Base-by-base conservation (phyloP, 2,888 invertebrate species). In the Thymelicus lineola region DNA sequence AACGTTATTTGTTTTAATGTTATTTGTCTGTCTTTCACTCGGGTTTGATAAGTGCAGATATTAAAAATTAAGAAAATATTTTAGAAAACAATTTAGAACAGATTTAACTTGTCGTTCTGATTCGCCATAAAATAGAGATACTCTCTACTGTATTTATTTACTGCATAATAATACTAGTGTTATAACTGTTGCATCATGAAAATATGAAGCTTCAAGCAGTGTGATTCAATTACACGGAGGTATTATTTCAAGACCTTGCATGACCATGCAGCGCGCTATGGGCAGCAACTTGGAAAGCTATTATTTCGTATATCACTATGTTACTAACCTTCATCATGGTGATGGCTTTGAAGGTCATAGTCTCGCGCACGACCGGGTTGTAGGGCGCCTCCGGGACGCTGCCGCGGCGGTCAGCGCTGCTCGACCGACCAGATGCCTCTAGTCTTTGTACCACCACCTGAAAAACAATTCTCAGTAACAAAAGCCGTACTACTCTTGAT, bases 331-430 rank as follows among this genome's bases (percentile, higher is more conserved):
- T 98, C 98, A 99, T 99, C 87, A 98, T 97, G 14, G 98, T 97
- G 76, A 99, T 98, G 38, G 98, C 97, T 89, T 98, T 97, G 90
- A 98, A 99, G 82, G 97, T 96, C 96, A 98, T 98, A 87, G 97
- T 97, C 80, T 99, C 98, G 80, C 97, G 96, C 62, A 97, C 94
- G 0, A 98, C 98, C 0, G 98, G 96, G 86, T 98, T 97, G 89
- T 98, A 99, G 0, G 96, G 95, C 15, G 95, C 94, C 77, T 97
- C 96, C 20, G 97, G 93, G 6, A 95, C 91, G 9, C 96, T 96
- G 59, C 76, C 75, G 9, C 75, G 79, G 17, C 79, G 79, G 10
- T 71, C 96, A 94, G 77, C 60, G 95, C 96, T 95, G 95, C n/a
- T 95, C 91, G 86, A 95, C 78, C 73, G 95, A 89, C 83, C 95